Percentiles rank a stretch among this genome's conserved stretches.
Conservation (phyloP, 2,797 vertebrate species). For the Ficedula albicollis region DNA sequence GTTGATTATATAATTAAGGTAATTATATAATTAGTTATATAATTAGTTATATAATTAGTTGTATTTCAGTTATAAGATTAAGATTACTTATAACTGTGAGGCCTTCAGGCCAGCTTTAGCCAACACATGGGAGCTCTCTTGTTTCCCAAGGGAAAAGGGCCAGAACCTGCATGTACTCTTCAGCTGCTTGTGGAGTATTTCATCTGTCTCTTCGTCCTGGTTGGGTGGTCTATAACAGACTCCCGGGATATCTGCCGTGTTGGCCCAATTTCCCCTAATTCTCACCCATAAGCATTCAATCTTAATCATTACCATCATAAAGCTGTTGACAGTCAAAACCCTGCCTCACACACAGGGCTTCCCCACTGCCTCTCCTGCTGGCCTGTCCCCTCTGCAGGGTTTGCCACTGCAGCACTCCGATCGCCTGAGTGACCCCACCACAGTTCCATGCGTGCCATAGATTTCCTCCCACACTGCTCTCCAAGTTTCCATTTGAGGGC, state of each 20-base stretch:
- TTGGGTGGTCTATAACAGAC: neutral
- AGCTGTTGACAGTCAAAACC: neutral
- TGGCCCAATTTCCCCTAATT: neutral
- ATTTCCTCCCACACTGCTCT: too few relatives aligned
- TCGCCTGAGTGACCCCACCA: too few relatives aligned
- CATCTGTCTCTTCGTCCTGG: neutral
- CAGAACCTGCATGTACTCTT: neutral
- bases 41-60: too few relatives aligned
- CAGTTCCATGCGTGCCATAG: accelerated
- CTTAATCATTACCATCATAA: accelerated
- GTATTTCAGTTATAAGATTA: too few relatives aligned
- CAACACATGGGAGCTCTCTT: neutral
- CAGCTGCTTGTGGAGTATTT: neutral
- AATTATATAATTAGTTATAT: too few relatives aligned
- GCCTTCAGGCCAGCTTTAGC: too few relatives aligned
- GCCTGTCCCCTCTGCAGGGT: neutral
- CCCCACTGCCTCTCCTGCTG: neutral
- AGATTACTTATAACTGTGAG: too few relatives aligned
- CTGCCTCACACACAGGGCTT: neutral
- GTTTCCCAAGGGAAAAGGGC: neutral
- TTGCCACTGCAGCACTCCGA: neutral
- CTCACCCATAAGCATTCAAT: neutral
- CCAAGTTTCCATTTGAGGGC: too few relatives aligned
- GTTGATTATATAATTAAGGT: too few relatives aligned
- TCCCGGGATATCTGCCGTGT: neutral